A percentile compares a stretch with the other conserved stretches of the same genome.
These are phyloP conservation scores for Adelognathus sp. DNA, from an alignment of 2,888 invertebrate species.

Conservation along the genomic window DNA sequence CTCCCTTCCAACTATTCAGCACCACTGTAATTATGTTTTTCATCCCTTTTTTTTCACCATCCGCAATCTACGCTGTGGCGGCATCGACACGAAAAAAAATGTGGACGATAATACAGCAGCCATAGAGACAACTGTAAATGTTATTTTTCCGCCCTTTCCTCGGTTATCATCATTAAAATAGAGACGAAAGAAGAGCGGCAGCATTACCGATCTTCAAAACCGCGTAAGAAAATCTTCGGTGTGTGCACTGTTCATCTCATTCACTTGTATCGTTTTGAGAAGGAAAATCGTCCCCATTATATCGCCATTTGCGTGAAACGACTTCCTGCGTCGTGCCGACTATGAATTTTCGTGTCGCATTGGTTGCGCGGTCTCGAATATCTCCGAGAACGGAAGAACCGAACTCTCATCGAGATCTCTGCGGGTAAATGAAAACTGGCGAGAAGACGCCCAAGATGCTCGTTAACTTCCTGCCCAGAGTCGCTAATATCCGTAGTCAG, in stretches of 20 bases:
- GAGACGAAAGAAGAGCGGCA: constrained; percentile 1
- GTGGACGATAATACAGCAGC: not conserved
- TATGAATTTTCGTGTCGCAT: constrained; percentile 12
- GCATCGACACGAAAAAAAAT: constrained; percentile 16
- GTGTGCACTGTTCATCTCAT: constrained; percentile 10
- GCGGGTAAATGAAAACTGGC: not conserved
- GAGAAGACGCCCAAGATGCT: constrained; percentile 18
- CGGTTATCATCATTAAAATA: not conserved
- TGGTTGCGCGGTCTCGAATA: not conserved
- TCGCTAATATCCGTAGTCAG: constrained; percentile 5
- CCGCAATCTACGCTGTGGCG: not conserved
- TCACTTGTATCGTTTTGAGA: not conserved
- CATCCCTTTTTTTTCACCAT: not conserved
- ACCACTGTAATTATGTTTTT: not conserved
- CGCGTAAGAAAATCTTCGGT: not conserved
- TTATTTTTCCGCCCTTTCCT: constrained; percentile 14
- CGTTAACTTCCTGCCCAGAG: constrained; percentile 24
- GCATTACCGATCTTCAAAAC: not conserved
- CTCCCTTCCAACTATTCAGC: not conserved
- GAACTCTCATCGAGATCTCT: not conserved
- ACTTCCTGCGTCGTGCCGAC: constrained; percentile 36
- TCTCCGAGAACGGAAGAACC: not conserved
- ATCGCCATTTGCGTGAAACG: constrained; percentile 40
- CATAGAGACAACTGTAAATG: not conserved
- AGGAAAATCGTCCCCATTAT: constrained; percentile 39